Evolutionary conservation across 2,888 invertebrate genomes (phyloP), one percentile per base, ranked within the genome.

Genomic region (Lasius fuliginosus): DNA sequence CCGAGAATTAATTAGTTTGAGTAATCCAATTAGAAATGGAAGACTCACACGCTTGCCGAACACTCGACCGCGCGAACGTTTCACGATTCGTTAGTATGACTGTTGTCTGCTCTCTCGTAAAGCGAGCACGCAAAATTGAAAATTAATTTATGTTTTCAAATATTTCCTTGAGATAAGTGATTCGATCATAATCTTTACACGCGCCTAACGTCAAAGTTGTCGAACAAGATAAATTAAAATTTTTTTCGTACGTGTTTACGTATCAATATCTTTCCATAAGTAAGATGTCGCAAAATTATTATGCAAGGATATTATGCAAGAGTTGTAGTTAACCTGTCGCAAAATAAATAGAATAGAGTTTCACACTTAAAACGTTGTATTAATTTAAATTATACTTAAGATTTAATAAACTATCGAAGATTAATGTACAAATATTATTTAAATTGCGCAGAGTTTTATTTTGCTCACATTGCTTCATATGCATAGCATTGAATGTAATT

Each of bases 21-120:
- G 82, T 86, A 90, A 86, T 75, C 89, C 82, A 83, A 89, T 90
- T 89, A 90, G 90, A 90, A 90, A 88, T 89, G 91, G 89, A 86
- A 90, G 82, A 87, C 67, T 64, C 90, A 69, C 71, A 68, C 42
- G 56, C n/a, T 67, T 18, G 56, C 0, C 11, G 67, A 23, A 56
- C 53, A 53, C 53, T 42, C 73, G 60, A 82, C 49, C 53, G 73
- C 83, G 42, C 84, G 69, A 85, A 85, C 84, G 88, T 85, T 85
- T 75, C 58, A 69, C 74, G 69, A 77, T 85, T 86, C 86, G 56
- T 64, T 85, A 58, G 46, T 62, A 27, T 18, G 64, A 65, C 49
- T 18, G 68, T 68, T 27, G 58, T 18, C 46, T 3, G 23, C 23
- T 60, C 46, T 53, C 74, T 33, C 60, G 46, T 12, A 56, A 77